Evolutionary conservation across 1,140 invertebrate species (phyloP), one percentile per base, ranked within the genome.

Genomic region (Nymphalis io): DNA sequence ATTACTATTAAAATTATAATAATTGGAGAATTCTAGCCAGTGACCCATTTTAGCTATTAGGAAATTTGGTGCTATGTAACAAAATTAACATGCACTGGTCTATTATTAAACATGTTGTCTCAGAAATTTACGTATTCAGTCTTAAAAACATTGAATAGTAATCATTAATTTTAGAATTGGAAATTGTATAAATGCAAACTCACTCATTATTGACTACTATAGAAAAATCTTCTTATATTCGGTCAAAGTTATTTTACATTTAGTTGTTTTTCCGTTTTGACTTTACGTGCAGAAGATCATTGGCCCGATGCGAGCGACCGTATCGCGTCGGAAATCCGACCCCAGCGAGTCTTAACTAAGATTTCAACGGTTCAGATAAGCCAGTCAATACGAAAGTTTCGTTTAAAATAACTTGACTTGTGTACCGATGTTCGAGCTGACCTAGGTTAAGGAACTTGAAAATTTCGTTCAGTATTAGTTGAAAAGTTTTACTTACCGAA

Each of bases 351-450:
- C 15, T 23, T 55, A 55, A 55, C 51, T 55, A 23, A 55, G 51
- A 55, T 55, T 55, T 55, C 51, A 23, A 55, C 51, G 51, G 51
- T 55, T 15, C 23, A 55, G 51, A 55, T 23, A 55, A 55, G 51
- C 51, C 20, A 55, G 51, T 55, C 51, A 55, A 55, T 55, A 55
- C 51, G 20, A 55, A 55, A 51, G 46, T 51, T 51, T 51, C 46
- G 46, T 27, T 23, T 6, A 55, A 55, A 55, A 55, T 55, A 55
- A 55, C 23, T 55, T 23, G 23, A 23, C 51, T 23, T 55, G 23
- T 55, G 23, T 55, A 55, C 13, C 11, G 18, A 51, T 18, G 10
- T 46, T 46, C 42, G 42, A 46, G 42, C 42, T 51, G 46, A 51
- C 46, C 46, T 51, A 20, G 46, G 46, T 51, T 21, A 51, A 18